Base-by-base conservation (phyloP, 2,113 vertebrate genomes). In the Oreochromis tanganicae region DNA sequence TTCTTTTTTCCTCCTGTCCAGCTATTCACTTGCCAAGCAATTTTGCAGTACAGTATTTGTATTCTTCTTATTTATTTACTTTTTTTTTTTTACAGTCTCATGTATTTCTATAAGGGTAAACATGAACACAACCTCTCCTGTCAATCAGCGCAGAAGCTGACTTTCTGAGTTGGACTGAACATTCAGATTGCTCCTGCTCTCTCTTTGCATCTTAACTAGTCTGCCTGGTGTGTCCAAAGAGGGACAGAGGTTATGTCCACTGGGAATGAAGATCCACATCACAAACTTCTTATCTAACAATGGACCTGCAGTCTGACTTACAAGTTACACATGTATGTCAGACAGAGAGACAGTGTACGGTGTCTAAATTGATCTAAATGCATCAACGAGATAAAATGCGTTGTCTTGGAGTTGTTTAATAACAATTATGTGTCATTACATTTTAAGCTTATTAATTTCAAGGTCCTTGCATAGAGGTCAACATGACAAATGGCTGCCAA, bases 41-140 rank as follows among this genome's bases (percentile, higher is more conserved):
- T 88, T 93, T 92, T 88, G 82, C 82, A 71, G 66, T 63, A 66
- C 38, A 66, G 17, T 84, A 84, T 89, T 85, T 86, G 41, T 84
- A 73, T 59, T 75, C 66, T 41, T 81, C 12, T 71, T 61, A 32
- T 61, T 27, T 82, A n/a, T 80, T 61, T 38, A n/a, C 32, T 36
- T 24, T 80, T 55, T 21, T 21, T 21, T 68, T 57, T 84, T 59
- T 43, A 81, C 32, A 86, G 84, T 84, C 73, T 84, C 81, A 87
- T 93, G 92, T 95, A 88, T 94, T 94, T 95, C 93, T 93, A 88
- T 89, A 83, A 93, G 91, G 80, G 86, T 83, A 93, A 89, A 92
- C 92, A 88, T 27, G 68, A 66, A 89, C 56, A 68, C 85, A 91
- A 90, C 92, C 89, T 83, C 85, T 85, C 36, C 91, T 90, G 93